phyloP scores from a whole-genome alignment of 2,113 vertebrate species.

The Nerophis lumbriciformis region DNA sequence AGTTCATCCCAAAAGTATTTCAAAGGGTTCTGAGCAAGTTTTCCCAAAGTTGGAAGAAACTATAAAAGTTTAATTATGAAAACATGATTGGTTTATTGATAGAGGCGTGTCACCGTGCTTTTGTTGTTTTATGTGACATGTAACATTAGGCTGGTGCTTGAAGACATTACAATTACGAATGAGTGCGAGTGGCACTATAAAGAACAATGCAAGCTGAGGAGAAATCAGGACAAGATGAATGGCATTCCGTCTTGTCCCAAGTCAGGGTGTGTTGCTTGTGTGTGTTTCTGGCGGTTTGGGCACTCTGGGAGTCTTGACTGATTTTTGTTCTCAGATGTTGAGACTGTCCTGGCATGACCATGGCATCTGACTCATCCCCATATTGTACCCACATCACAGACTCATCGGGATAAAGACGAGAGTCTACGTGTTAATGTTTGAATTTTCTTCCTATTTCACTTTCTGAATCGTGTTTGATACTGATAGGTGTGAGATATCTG shows the following conservation, averaged over 20 bases:
- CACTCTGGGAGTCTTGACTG: conserved; percentile 59
- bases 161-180: not conserved
- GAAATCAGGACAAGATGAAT: conserved; percentile 67
- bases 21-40: too few species aligned
- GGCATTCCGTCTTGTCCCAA: conserved; percentile 52
- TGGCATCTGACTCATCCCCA: conserved; percentile 44
- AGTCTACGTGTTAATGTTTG: not conserved
- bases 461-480: not conserved
- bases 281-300: conserved; percentile 61
- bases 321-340: conserved; percentile 54
- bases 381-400: conserved; percentile 9
- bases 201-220: not conserved
- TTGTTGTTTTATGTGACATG: too few species aligned
- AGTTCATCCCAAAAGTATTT: too few species aligned
- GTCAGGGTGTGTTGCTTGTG: conserved; percentile 50
- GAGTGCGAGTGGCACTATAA: not conserved
- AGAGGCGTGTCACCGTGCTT: too few species aligned
- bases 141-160: too few species aligned
- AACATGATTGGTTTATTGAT: too few species aligned
- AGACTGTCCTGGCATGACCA: conserved; percentile 49
- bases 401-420: conserved; percentile 11
- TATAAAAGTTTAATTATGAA: too few species aligned
- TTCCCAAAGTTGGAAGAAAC: too few species aligned
- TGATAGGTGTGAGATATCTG: conserved; percentile 36
- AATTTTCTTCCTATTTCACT: not conserved